phyloP scores from a whole-genome alignment of 2,797 vertebrate genomes.

The Myotis daubentonii region DNA sequence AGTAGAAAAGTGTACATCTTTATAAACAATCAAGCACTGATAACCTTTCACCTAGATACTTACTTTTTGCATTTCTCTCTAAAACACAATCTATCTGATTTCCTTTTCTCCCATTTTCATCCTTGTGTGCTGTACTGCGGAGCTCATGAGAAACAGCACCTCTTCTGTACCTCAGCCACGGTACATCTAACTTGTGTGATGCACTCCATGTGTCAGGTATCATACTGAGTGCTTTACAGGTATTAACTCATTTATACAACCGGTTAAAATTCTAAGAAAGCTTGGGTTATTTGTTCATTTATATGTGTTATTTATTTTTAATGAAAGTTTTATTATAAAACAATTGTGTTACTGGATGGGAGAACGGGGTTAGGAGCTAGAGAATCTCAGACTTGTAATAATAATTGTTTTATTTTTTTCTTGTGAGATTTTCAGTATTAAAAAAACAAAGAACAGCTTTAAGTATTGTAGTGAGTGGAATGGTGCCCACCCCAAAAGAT shows the following conservation, averaged over 20 bases:
- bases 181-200: background rate
- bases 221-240: background rate
- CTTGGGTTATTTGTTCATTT: background rate
- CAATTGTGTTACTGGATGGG: background rate
- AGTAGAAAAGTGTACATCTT: background rate
- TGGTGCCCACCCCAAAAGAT: background rate
- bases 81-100: background rate
- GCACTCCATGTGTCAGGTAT: background rate
- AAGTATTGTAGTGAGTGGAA: background rate
- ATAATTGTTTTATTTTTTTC: background rate
- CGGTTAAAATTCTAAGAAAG: background rate
- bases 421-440: conserved; percentile 23
- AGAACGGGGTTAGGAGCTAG: background rate
- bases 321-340: conserved; percentile 10
- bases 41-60: background rate
- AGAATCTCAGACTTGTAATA: conserved; percentile 13
- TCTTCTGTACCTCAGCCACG: background rate
- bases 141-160: background rate
- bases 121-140: background rate
- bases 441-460: background rate
- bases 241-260: background rate
- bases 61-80: background rate
- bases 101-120: background rate
- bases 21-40: background rate
- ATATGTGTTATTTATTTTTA: background rate